These are phyloP conservation scores for Halichondria panicea DNA, from an alignment of 37 sponge, comb jelly and placozoan genomes.

Conservation along the genomic window DNA sequence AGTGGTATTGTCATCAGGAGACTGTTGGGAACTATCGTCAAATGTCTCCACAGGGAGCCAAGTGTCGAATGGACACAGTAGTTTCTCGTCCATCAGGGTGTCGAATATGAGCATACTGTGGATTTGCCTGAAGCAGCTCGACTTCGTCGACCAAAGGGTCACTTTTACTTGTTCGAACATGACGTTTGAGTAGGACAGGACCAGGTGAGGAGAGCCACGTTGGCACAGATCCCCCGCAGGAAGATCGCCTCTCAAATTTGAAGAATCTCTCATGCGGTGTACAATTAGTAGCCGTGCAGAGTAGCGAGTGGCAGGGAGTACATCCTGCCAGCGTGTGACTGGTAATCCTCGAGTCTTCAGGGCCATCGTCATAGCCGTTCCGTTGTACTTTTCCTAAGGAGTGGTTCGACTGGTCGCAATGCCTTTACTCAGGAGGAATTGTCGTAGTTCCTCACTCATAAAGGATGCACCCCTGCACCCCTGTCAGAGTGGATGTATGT, in stretches of 20 bases:
- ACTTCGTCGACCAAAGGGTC: conserved; percentile 20
- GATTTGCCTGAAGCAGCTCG: conserved; percentile 15
- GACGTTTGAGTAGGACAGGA: conserved; percentile 15
- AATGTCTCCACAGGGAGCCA: conserved; percentile 11
- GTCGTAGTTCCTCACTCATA: conserved; percentile 3
- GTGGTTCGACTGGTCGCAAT: conserved; percentile 11
- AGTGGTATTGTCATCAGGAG: no score
- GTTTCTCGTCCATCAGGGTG: conserved; percentile 11
- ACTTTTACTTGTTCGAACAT: conserved; percentile 3
- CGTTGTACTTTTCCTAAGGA: conserved; percentile 9
- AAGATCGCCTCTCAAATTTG: not conserved
- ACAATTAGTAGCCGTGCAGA: conserved; percentile 11
- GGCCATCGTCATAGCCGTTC: conserved; percentile 22
- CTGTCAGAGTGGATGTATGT: conserved; percentile 19
- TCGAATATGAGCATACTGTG: conserved; percentile 13
- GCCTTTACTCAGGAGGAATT: conserved; percentile 11
- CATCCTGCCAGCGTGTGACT: conserved; percentile 10
- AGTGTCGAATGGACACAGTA: conserved; percentile 2
- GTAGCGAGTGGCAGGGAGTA: conserved; percentile 11
- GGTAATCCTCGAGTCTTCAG: not conserved
- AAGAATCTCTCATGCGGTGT: conserved; percentile 10
- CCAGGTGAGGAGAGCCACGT: conserved; percentile 11
- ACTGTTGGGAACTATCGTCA: no score
- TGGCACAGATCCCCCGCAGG: not conserved
- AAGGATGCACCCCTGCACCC: conserved; percentile 5